Conservation (phyloP, 2,113 vertebrate genomes). For the Bubo scandiacus region DNA sequence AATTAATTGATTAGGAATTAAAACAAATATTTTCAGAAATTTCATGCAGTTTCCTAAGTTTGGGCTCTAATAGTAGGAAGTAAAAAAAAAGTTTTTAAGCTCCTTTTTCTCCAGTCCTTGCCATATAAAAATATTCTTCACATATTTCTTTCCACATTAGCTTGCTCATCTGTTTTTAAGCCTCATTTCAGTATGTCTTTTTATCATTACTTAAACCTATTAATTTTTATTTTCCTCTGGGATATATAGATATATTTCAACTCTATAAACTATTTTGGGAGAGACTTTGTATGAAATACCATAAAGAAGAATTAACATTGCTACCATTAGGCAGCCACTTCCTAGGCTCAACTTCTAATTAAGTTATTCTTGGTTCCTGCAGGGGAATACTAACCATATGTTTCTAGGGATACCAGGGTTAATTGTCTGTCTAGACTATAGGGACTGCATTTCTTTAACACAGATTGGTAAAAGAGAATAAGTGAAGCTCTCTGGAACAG, state of each 20-base stretch:
- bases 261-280: neutral
- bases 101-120: neutral
- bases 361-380: neutral
- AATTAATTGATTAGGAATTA: neutral
- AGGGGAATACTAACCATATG: neutral
- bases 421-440: conserved; percentile 13
- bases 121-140: neutral
- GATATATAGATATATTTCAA: neutral
- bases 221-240: neutral
- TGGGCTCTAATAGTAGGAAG: neutral
- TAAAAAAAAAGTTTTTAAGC: neutral
- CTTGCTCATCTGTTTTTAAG: neutral
- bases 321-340: neutral
- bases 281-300: neutral
- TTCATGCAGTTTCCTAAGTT: neutral
- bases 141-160: neutral
- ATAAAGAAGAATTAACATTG: neutral
- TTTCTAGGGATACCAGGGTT: conserved; percentile 37
- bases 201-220: conserved; percentile 8
- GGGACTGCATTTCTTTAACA: conserved; percentile 5
- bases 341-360: conserved; percentile 25
- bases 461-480: neutral
- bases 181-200: neutral
- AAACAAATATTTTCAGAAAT: neutral
- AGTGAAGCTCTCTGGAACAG: neutral